phyloP scores from a whole-genome alignment of 2,113 vertebrate genomes.

The Lepisosteus osseus region DNA sequence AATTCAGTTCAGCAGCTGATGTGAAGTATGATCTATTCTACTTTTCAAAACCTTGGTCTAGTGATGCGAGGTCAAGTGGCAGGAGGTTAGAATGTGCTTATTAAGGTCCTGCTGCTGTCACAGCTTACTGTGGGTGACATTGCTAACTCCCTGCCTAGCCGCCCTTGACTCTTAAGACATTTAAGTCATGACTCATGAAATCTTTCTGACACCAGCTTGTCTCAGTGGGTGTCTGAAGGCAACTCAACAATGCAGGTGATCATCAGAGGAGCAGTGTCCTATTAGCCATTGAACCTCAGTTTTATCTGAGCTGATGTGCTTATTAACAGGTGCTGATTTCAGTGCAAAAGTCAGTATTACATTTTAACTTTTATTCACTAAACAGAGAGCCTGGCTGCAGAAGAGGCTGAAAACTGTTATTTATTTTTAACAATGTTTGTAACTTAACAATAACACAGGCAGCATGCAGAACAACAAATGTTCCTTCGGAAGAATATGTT shows the following conservation, averaged over 20 bases:
- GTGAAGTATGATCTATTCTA: no score
- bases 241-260: not conserved
- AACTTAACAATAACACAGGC: conserved; percentile 25
- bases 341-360: no score
- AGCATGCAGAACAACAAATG: conserved; percentile 10
- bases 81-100: no score
- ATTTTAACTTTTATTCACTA: not conserved
- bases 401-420: not conserved
- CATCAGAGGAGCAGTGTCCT: conserved; percentile 12
- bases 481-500: no score
- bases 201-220: not conserved
- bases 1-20: no score
- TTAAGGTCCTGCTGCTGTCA: no score
- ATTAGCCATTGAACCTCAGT: conserved; percentile 6
- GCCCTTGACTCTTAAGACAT: no score
- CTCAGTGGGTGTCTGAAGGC: not conserved
- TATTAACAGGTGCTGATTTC: not conserved
- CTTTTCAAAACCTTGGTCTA: no score
- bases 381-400: not conserved
- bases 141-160: no score
- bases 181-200: no score
- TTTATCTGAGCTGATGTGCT: not conserved
- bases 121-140: no score
- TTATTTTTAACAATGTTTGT: conserved; percentile 25
- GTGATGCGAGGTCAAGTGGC: no score